phyloP scores from a whole-genome alignment of 2,888 invertebrate genomes.

The Dysmachus trigonus region DNA sequence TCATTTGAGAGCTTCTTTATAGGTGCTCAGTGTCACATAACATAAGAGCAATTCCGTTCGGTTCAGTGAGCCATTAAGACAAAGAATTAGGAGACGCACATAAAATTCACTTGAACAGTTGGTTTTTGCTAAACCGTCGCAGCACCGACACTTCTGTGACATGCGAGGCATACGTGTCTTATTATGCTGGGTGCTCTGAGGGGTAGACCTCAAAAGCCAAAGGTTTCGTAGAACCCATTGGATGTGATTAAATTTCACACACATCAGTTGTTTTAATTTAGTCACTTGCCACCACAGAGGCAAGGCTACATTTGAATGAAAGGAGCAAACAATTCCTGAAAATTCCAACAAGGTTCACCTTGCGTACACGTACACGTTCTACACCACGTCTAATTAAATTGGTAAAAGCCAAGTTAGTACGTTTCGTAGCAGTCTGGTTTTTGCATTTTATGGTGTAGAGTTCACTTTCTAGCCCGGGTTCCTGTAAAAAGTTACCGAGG shows the following conservation, averaged over 20 bases:
- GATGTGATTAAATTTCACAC: slow-evolving; percentile 38
- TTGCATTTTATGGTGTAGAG: neutral
- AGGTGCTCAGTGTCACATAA: slow-evolving; percentile 35
- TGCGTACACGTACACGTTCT: neutral
- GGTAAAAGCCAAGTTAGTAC: neutral
- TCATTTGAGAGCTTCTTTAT: slow-evolving; percentile 28
- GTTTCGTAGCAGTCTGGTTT: neutral
- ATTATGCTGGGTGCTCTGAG: neutral
- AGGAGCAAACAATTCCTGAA: slow-evolving; percentile 2
- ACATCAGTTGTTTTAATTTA: slow-evolving; percentile 33
- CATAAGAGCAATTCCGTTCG: slow-evolving; percentile 30
- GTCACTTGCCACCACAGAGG: neutral
- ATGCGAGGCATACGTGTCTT: slow-evolving; percentile 11
- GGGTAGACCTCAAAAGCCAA: slow-evolving; percentile 41
- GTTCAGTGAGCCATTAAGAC: slow-evolving; percentile 42
- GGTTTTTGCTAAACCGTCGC: slow-evolving; percentile 1
- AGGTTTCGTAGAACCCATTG: slow-evolving; percentile 20
- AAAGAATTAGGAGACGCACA: slow-evolving; percentile 33
- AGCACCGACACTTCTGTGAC: slow-evolving; percentile 7
- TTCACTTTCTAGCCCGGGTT: neutral
- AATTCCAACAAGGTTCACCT: slow-evolving; percentile 1
- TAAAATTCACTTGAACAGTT: slow-evolving; percentile 31
- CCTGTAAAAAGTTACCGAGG: neutral
- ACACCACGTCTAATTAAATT: neutral
- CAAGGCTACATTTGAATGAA: neutral